phyloP scores from a whole-genome alignment of 2,888 invertebrate genomes.

The Cynaeus angustus region DNA sequence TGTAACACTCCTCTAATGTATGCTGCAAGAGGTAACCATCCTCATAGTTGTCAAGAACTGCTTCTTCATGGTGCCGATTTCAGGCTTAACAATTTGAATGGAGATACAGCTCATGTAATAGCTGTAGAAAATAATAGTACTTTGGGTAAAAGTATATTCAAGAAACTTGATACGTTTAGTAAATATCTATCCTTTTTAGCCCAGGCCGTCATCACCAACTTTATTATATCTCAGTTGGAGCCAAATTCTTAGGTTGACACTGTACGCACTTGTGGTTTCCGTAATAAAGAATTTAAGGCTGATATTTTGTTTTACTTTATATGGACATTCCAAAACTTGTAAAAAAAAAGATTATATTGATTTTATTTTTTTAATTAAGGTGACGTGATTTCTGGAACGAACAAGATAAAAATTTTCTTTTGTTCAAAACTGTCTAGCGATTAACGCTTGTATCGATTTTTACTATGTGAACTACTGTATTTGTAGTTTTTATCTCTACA shows the following conservation, averaged over 20 bases:
- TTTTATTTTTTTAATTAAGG: too few relatives aligned
- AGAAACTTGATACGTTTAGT: not conserved
- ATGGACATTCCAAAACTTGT: too few relatives aligned
- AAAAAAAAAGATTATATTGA: too few relatives aligned
- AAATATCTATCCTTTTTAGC: slow-evolving; percentile 68
- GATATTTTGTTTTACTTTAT: too few relatives aligned
- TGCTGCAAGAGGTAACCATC: slow-evolving; percentile 92
- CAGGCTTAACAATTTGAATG: slow-evolving; percentile 85
- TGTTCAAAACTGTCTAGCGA: too few relatives aligned
- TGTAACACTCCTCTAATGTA: slow-evolving; percentile 95
- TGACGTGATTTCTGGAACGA: too few relatives aligned
- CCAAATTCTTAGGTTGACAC: slow-evolving; percentile 25
- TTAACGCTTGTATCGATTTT: too few relatives aligned
- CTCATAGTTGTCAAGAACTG: slow-evolving; percentile 90
- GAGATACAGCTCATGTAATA: slow-evolving; percentile 88
- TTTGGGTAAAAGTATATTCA: slow-evolving; percentile 67
- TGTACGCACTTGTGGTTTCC: too few relatives aligned
- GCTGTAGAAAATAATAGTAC: slow-evolving; percentile 79
- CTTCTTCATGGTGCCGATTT: slow-evolving; percentile 87
- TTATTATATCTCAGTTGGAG: slow-evolving; percentile 72
- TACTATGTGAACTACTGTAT: too few relatives aligned
- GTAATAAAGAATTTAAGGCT: too few relatives aligned
- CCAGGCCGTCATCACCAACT: slow-evolving; percentile 86
- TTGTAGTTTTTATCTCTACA: too few relatives aligned
- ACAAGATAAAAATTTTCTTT: too few relatives aligned